Percentiles rank a stretch among this genome's conserved stretches.
phyloP scores from a whole-genome alignment of 2,888 invertebrate genomes.

The Caenorhabditis imperialis region DNA sequence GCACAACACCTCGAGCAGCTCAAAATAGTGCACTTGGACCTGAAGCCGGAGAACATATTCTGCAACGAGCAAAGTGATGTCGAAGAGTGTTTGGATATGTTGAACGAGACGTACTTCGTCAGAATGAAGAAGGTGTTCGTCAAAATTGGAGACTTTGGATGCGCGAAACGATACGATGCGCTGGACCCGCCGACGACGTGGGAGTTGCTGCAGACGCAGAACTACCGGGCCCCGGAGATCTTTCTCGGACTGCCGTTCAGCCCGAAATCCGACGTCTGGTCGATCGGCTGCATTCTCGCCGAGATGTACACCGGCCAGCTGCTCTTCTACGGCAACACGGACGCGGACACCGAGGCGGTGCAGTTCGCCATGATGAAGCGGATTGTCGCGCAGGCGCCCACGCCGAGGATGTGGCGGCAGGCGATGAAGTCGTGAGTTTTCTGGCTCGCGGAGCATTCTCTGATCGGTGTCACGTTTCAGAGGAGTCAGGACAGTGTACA shows the following conservation, averaged over 20 bases:
- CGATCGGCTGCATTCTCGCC: constrained; percentile 18
- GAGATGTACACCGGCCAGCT: constrained; percentile 44
- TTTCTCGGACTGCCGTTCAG: constrained; percentile 25
- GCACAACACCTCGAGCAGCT: constrained; percentile 6
- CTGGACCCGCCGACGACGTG: background rate
- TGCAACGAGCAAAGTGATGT: background rate
- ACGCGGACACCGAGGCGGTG: background rate
- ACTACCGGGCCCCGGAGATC: constrained; percentile 35
- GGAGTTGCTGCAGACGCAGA: constrained; percentile 27
- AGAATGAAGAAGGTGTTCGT: background rate
- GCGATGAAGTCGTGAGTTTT: background rate
- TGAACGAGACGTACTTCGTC: background rate
- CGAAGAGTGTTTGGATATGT: background rate
- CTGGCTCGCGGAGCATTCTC: constrained; percentile 23
- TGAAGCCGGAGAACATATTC: constrained; percentile 41
- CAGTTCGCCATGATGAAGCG: constrained; percentile 37
- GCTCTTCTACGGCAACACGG: constrained; percentile 24
- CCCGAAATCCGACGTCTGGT: constrained; percentile 35
- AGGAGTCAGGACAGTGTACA: no score
- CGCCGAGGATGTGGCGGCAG: constrained; percentile 1
- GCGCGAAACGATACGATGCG: constrained; percentile 2
- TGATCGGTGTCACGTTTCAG: no score
- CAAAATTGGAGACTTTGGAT: constrained; percentile 23
- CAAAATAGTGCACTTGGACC: constrained; percentile 17
- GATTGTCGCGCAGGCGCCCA: background rate